Percentiles rank a stretch among this genome's conserved stretches.
These are phyloP conservation scores for Pimpla rufipes DNA, from an alignment of 2,888 invertebrate genomes.

Conservation along the genomic window DNA sequence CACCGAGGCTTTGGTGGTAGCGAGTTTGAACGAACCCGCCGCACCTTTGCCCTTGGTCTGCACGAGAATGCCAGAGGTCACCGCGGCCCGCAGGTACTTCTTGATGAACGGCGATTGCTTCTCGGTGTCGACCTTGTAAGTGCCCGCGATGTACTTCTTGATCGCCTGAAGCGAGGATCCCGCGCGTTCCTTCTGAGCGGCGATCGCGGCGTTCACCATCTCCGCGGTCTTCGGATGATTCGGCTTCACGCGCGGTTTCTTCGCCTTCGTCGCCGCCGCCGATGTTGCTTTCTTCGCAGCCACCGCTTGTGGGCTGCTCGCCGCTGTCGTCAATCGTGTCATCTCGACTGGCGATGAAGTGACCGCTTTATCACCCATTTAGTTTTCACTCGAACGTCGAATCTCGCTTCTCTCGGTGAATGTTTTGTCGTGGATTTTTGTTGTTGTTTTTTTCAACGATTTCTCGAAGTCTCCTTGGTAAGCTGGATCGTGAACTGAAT, in stretches of 20 bases:
- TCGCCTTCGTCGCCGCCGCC: constrained; percentile 71
- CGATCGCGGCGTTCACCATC: constrained; percentile 88
- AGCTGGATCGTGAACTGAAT: not conserved
- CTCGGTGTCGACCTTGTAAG: constrained; percentile 88
- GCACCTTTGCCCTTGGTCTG: constrained; percentile 87
- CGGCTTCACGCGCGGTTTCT: constrained; percentile 83
- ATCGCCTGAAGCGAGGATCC: constrained; percentile 88
- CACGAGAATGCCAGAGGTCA: constrained; percentile 86
- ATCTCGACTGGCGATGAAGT: not conserved
- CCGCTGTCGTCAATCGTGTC: not conserved
- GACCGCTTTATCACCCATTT: not conserved
- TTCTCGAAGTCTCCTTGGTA: not conserved
- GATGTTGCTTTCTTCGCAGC: constrained; percentile 23
- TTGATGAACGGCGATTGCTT: constrained; percentile 88
- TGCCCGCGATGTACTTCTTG: constrained; percentile 88
- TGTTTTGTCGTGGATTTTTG: no score
- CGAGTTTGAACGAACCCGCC: constrained; percentile 86
- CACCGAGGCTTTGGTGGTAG: constrained; percentile 73
- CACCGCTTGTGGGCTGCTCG: constrained; percentile 4
- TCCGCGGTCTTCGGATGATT: constrained; percentile 86
- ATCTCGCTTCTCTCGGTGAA: not conserved
- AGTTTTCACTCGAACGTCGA: not conserved
- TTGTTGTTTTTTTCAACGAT: not conserved
- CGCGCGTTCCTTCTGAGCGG: constrained; percentile 86
- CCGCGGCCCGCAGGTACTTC: constrained; percentile 87